Percentiles rank a stretch among this genome's conserved stretches.
These are phyloP conservation scores for Ailuropoda melanoleuca DNA, from an alignment of 2,113 vertebrate genomes.

Conservation along the genomic window DNA sequence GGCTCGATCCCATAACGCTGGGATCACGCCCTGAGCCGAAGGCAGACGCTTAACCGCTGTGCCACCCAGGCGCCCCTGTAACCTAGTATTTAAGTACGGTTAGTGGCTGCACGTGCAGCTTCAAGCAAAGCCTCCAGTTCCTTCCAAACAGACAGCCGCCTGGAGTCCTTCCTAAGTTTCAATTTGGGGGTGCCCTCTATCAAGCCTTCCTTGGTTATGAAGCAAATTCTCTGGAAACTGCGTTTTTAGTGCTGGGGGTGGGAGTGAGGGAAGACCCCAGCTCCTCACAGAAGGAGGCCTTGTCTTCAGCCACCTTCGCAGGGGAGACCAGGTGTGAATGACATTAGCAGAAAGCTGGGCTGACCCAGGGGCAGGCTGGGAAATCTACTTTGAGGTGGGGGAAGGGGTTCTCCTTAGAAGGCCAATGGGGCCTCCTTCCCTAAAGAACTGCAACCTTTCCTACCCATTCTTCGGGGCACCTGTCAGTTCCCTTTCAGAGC, in stretches of 20 bases:
- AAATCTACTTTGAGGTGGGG: background rate
- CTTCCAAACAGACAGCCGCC: background rate
- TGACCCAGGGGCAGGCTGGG: background rate
- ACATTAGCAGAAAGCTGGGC: background rate
- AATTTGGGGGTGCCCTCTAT: background rate
- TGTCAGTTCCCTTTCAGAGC: background rate
- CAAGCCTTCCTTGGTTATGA: background rate
- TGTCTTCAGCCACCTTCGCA: background rate
- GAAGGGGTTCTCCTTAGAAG: background rate
- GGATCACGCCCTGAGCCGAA: too few relatives aligned
- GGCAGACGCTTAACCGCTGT: too few relatives aligned
- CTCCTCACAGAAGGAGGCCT: background rate
- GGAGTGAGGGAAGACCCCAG: background rate
- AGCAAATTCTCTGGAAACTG: background rate
- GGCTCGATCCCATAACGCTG: too few relatives aligned
- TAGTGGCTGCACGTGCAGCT: background rate
- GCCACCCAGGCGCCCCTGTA: too few relatives aligned
- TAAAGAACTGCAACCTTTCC: background rate
- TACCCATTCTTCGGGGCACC: background rate
- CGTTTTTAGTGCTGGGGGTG: background rate
- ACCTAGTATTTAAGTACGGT: conserved; percentile 19
- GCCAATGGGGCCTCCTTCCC: background rate
- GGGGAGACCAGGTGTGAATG: background rate
- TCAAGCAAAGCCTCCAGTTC: background rate
- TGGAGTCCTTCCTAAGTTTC: background rate